These are phyloP conservation scores for Aspidoscelis tigris DNA, from an alignment of 2,113 vertebrate genomes.

Conservation along the genomic window DNA sequence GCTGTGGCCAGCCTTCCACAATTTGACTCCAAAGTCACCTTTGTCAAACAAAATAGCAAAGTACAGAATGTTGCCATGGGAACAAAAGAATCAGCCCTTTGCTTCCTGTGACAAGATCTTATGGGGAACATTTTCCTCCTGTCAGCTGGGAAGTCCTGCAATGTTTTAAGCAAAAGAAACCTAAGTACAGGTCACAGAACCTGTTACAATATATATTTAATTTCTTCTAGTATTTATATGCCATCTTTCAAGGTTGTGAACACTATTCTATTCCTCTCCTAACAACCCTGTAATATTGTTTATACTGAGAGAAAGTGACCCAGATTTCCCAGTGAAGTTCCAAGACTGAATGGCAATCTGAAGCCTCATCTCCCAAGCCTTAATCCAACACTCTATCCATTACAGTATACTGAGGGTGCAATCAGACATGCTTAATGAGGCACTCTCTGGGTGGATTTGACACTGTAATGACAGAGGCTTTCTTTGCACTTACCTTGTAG, in stretches of 20 bases:
- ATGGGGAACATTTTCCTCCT: neutral
- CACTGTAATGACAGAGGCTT: too few species aligned
- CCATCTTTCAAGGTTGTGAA: neutral
- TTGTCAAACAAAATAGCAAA: neutral
- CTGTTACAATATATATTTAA: neutral
- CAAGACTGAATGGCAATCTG: too few species aligned
- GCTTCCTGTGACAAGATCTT: neutral
- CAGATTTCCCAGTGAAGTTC: too few species aligned
- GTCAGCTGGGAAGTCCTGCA: neutral
- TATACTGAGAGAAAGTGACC: neutral
- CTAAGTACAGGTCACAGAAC: neutral
- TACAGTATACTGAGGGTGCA: too few species aligned
- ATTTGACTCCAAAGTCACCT: neutral
- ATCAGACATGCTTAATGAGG: too few species aligned
- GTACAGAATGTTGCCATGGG: neutral
- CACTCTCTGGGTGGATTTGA: too few species aligned
- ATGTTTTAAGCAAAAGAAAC: neutral
- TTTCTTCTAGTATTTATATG: neutral
- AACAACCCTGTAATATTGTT: neutral
- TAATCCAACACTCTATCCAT: too few species aligned
- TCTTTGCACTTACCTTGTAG: too few species aligned
- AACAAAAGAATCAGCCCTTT: too few species aligned
- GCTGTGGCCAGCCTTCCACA: too few species aligned
- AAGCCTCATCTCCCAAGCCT: too few species aligned
- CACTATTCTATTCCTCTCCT: neutral